Evolutionary conservation across 2,888 invertebrate species (phyloP).

Genomic region (Zaprionus lineosus): DNA sequence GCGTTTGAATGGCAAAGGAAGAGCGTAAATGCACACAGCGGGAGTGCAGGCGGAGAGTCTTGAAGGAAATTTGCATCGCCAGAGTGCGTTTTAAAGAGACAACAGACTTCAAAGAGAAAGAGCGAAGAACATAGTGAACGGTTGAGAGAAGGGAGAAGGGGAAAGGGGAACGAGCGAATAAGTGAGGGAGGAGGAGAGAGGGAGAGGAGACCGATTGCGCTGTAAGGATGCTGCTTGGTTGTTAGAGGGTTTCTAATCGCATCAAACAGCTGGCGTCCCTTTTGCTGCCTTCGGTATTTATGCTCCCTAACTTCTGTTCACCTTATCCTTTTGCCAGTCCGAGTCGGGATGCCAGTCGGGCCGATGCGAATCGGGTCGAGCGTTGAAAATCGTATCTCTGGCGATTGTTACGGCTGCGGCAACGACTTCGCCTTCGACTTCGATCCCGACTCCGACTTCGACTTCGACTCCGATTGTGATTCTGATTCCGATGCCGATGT

Average conservation of each 20-base stretch:
- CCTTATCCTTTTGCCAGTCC: slow-evolving; percentile 21
- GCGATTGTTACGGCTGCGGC: background rate
- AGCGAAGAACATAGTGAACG: too few species aligned
- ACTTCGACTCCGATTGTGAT: slow-evolving; percentile 12
- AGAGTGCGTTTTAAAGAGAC: background rate
- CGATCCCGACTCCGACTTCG: slow-evolving; percentile 1
- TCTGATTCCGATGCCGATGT: background rate
- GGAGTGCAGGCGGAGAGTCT: slow-evolving; percentile 4
- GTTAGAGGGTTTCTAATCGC: slow-evolving; percentile 54
- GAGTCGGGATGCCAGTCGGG: slow-evolving; percentile 16
- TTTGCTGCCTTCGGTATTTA: slow-evolving; percentile 47
- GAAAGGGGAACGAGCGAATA: too few species aligned
- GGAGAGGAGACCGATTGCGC: too few species aligned
- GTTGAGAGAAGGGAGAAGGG: slow-evolving; percentile 1
- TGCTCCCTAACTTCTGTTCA: slow-evolving; percentile 29
- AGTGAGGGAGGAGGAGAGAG: too few species aligned
- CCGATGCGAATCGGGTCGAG: too few species aligned
- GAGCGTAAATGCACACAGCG: slow-evolving; percentile 25
- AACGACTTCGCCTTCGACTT: slow-evolving; percentile 5
- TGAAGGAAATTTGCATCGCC: slow-evolving; percentile 55
- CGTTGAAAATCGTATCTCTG: background rate
- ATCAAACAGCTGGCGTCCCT: slow-evolving; percentile 68
- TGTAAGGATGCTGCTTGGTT: slow-evolving; percentile 26
- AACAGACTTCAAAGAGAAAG: background rate
- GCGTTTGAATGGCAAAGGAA: too few species aligned